Conservation (phyloP, 37 sponge, comb jelly and placozoan genomes). For the Lycopodina hypogea region DNA sequence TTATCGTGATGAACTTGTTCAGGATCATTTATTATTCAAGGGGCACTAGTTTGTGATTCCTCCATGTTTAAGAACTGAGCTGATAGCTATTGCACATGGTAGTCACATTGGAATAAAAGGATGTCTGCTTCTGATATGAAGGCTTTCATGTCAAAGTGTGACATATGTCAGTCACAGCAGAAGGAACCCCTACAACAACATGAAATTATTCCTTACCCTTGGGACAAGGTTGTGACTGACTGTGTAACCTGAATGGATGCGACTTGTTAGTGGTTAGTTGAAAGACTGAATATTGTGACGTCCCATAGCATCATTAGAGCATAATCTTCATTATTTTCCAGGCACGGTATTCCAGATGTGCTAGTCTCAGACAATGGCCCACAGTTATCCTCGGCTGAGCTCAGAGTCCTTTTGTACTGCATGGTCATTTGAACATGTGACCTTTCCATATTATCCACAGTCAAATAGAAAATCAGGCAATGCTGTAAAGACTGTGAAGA, state of each 20-base stretch:
- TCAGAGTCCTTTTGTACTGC: slow-evolving; percentile 12
- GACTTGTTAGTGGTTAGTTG: slow-evolving; percentile 34
- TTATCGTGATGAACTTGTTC: slow-evolving; percentile 37
- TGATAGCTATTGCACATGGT: slow-evolving; percentile 16
- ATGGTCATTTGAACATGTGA: slow-evolving; percentile 37
- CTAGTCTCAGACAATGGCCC: slow-evolving; percentile 41
- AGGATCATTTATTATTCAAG: slow-evolving; percentile 47
- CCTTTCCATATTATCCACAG: slow-evolving; percentile 19
- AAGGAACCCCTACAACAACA: slow-evolving; percentile 29
- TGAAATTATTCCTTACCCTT: slow-evolving; percentile 30
- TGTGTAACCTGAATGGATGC: slow-evolving; percentile 37
- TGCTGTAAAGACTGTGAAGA: slow-evolving; percentile 51
- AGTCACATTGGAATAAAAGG: slow-evolving; percentile 31
- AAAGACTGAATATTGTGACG: not conserved
- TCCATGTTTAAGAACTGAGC: not conserved
- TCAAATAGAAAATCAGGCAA: slow-evolving; percentile 59
- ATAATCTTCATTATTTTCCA: slow-evolving; percentile 3
- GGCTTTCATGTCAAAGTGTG: slow-evolving; percentile 40
- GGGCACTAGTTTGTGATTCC: slow-evolving; percentile 28
- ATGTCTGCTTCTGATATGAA: slow-evolving; percentile 23
- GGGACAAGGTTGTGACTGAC: slow-evolving; percentile 50
- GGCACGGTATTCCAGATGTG: slow-evolving; percentile 22
- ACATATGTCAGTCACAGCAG: not conserved
- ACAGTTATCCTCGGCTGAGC: slow-evolving; percentile 29
- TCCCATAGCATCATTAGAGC: slow-evolving; percentile 4